Conservation (phyloP, 2,113 vertebrate species). For the Mobula birostris region DNA sequence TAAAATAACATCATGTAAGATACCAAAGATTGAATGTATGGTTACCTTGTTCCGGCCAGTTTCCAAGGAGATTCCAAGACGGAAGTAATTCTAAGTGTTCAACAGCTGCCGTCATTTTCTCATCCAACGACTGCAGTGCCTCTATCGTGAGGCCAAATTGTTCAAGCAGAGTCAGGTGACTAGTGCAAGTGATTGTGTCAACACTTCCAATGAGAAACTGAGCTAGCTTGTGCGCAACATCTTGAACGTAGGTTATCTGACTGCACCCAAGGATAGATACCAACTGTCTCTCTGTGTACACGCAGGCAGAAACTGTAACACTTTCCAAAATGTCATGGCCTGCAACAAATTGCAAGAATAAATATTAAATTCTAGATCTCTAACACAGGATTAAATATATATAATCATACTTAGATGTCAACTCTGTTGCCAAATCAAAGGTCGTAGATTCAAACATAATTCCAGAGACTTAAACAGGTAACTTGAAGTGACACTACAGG, state of each 20-base stretch:
- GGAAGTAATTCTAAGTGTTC: slow-evolving; percentile 62
- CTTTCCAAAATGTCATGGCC: slow-evolving; percentile 65
- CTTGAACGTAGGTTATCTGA: slow-evolving; percentile 59
- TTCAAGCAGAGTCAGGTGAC: slow-evolving; percentile 60
- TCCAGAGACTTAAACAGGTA: background rate
- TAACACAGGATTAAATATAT: slow-evolving; percentile 2
- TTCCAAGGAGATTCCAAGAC: slow-evolving; percentile 61
- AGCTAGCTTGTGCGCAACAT: slow-evolving; percentile 64
- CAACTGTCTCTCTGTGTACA: slow-evolving; percentile 51
- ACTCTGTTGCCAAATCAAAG: background rate
- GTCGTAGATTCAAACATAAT: background rate
- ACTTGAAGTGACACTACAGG: background rate
- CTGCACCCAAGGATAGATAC: slow-evolving; percentile 51
- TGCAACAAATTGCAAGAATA: slow-evolving; percentile 44
- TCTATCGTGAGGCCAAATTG: slow-evolving; percentile 53
- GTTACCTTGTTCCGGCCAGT: slow-evolving; percentile 50
- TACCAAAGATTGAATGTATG: background rate
- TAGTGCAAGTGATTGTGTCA: slow-evolving; percentile 50
- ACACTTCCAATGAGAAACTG: slow-evolving; percentile 55
- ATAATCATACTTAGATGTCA: background rate
- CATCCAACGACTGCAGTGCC: slow-evolving; percentile 52
- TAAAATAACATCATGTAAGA: background rate
- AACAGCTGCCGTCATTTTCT: slow-evolving; percentile 60
- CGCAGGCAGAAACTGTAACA: slow-evolving; percentile 61
- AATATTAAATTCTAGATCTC: background rate